A percentile compares a stretch with the other conserved stretches of the same genome.
These are phyloP conservation scores for Butastur rufipennis DNA, from an alignment of 2,113 vertebrate species.

Conservation along the genomic window DNA sequence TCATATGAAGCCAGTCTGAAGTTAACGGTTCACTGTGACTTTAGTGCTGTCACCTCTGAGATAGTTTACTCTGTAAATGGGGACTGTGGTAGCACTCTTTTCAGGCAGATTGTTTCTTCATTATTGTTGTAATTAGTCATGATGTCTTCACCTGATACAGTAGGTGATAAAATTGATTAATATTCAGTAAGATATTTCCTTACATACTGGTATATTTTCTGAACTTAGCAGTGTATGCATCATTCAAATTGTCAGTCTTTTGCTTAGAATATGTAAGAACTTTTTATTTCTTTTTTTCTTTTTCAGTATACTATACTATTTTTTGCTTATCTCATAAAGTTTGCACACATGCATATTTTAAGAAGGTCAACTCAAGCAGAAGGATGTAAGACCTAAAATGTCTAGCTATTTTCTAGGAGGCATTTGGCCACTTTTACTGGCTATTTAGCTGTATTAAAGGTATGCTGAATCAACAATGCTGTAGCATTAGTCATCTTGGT, in stretches of 20 bases:
- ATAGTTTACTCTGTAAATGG: neutral
- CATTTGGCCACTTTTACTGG: neutral
- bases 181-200: neutral
- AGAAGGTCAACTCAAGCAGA: neutral
- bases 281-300: neutral
- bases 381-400: neutral
- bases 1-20: neutral
- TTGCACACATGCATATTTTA: neutral
- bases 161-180: neutral
- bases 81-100: neutral
- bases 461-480: neutral
- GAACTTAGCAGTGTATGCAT: neutral
- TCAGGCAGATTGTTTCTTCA: neutral
- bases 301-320: neutral
- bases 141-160: neutral
- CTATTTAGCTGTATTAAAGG: neutral
- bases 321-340: neutral
- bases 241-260: neutral
- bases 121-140: neutral
- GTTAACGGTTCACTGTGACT: neutral
- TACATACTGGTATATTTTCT: neutral
- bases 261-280: neutral
- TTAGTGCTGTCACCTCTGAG: accelerated
- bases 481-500: neutral
- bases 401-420: neutral